Evolutionary conservation across 64 coral and sea anemone species (phyloP), one percentile per base, ranked within the genome.

Genomic region (Dendronephthya gigantea): DNA sequence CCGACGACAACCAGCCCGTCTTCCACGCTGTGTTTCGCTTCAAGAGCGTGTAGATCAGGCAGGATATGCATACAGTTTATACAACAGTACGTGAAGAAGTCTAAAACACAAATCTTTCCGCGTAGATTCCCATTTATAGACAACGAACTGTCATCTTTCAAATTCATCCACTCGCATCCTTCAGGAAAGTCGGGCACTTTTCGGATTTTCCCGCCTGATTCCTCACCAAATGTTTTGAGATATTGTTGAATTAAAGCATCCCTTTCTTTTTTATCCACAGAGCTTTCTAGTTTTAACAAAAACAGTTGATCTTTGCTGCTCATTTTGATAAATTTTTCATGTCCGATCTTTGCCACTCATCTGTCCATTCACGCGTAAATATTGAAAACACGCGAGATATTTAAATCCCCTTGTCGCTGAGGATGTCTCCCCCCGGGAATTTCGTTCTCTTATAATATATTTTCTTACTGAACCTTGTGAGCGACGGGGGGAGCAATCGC

Each of bases 31-130:
- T 93, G 85, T 23, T 81, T 72, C 1, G 88, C 56, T 83, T 97
- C 94, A 28, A 97, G 34, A 0, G 83, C 89, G 48, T 97, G 90
- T 37, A 97, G 88, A 85, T 97, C 94, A 17, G 94, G 94, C 14
- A 97, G 74, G 82, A 97, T 91, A 86, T 98, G 95, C 92, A 98
- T 98, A 48, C 95, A 98, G 83, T 98, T 98, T 51, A 98, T 98
- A 39, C 95, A 98, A 28, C 95, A 98, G 37, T 98, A 98, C 0
- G 95, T 98, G 39, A 98, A 98, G 48, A 98, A 98, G 87, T 98
- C 95, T 79, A 98, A 88, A 38, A 98, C 92, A 43, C 92, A 93
- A 22, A 98, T 69, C 49, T 98, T 98, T 33, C 95, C 95, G 4
- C 72, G 79, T 28, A 98, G 87, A 48, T 92, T 85, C 15, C 52